These are phyloP conservation scores for Crocodylus rhombifer DNA, from an alignment of 2,797 vertebrate genomes.

Conservation along the genomic window DNA sequence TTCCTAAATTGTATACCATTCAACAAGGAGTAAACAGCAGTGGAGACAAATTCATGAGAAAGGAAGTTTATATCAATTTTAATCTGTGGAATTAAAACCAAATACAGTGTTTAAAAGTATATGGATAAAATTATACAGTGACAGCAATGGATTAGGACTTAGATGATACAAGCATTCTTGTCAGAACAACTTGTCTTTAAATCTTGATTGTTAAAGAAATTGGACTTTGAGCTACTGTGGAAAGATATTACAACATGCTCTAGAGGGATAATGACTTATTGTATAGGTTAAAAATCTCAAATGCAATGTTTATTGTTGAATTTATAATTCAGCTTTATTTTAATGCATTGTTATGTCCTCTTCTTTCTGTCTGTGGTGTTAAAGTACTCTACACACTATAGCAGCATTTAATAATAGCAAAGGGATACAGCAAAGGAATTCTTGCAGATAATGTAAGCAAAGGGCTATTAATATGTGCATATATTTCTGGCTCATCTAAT, in stretches of 20 bases:
- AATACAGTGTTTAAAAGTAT: background rate
- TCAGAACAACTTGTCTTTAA: slow-evolving; percentile 23
- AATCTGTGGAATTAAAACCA: background rate
- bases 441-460: rapidly evolving
- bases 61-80: background rate
- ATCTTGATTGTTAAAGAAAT: slow-evolving; percentile 6
- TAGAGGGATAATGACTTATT: background rate
- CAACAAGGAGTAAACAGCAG: background rate
- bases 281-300: background rate
- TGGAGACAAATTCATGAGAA: background rate
- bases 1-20: background rate
- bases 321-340: background rate
- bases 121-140: background rate
- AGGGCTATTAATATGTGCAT: background rate
- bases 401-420: background rate
- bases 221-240: slow-evolving; percentile 26
- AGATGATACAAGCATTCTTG: background rate
- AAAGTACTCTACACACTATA: background rate
- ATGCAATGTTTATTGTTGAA: background rate
- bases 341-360: background rate
- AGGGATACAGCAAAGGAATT: background rate
- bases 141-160: background rate
- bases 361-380: background rate
- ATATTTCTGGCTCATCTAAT: background rate
- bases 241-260: background rate